Evolutionary conservation across 2,888 invertebrate species (phyloP), one percentile per base, ranked within the genome.

Genomic region (Caenorhabditis sp.): DNA sequence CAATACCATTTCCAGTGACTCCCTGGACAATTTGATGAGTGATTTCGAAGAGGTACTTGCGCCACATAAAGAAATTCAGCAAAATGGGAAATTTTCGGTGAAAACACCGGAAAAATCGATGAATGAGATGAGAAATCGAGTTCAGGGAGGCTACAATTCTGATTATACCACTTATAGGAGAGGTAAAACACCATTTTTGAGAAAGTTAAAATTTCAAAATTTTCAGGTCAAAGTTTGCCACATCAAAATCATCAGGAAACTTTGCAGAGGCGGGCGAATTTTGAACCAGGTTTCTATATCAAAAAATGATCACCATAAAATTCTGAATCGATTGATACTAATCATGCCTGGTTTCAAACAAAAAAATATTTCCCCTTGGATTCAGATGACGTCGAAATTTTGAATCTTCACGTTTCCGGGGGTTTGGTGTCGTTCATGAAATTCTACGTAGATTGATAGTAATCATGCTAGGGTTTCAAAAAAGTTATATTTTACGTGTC

Each of bases 21-120:
- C 89, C 6, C 78, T 90, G 65, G 90, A 90, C 60, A 89, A 90
- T 69, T 82, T 90, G 26, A 87, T 89, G 87, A 85, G 85, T 56
- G 90, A 90, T 74, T 88, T 90, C 58, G 90, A 89, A 35, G 90
- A 89, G 37, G 85, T 85, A 6, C 72, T 88, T 22, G 79, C 74
- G 8, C 61, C 81, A 8, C 72, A 72, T 15, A 71, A 70, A 44
- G 62, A 72, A 1, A 18, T 64, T 37, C 47, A 72, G 2, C 55
- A 64, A 35, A n/a, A n/a, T n/a, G n/a, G n/a, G n/a, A n/a, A n/a
- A n/a, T n/a, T n/a, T n/a, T 40, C 62, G 35, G 26, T 32, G 32
- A 50, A 64, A 26, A 51, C 60, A 6, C 72, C 61, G 56, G 64
- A 56, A 26, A 72, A 78, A 26, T 74, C 55, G 20, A 32, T 51